A percentile compares a stretch with the other conserved stretches of the same genome.
Evolutionary conservation across 2,113 vertebrate species (phyloP).

Genomic region (Pomatostomus ruficeps): DNA sequence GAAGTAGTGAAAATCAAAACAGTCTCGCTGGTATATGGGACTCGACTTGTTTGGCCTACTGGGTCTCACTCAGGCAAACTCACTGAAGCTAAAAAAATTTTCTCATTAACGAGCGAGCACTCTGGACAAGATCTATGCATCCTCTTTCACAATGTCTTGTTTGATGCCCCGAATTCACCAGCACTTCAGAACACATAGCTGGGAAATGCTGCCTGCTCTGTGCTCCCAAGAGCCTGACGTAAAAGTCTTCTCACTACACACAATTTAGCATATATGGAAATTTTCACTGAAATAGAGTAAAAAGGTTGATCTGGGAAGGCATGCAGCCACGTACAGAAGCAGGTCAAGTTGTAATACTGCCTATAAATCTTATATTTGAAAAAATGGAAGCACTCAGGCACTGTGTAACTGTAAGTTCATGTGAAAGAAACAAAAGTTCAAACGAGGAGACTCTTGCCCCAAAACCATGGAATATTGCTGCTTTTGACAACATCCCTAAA

Average conservation of each 20-base stretch:
- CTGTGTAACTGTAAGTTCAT: not conserved
- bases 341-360: not conserved
- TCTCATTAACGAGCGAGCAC: fast-evolving
- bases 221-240: not conserved
- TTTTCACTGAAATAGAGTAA: not conserved
- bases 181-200: not conserved
- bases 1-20: not conserved
- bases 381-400: not conserved
- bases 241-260: not conserved
- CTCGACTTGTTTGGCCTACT: not conserved
- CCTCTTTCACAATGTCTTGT: not conserved
- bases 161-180: not conserved
- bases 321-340: not conserved
- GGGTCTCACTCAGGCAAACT: not conserved
- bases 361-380: not conserved
- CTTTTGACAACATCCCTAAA: not conserved
- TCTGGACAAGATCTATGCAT: not conserved
- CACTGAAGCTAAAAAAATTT: not conserved
- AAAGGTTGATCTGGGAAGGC: not conserved
- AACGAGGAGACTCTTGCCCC: not conserved
- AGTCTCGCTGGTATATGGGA: not conserved
- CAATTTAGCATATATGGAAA: not conserved
- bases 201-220: not conserved
- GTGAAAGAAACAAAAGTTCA: not conserved
- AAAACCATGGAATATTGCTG: not conserved